Conservation (phyloP, 1,140 invertebrate genomes). For the Pantala flavescens region DNA sequence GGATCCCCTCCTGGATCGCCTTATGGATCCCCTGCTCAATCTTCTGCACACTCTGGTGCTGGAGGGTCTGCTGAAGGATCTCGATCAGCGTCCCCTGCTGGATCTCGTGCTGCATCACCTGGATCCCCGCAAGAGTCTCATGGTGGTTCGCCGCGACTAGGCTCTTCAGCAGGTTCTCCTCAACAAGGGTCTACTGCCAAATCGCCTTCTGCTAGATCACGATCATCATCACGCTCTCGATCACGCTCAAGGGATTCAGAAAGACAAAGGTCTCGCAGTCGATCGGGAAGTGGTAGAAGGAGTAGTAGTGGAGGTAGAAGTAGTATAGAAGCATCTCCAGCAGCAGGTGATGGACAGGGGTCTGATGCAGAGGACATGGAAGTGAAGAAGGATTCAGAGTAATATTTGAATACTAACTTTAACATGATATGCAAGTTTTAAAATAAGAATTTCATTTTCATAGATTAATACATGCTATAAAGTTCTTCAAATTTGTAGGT, state of each 20-base stretch:
- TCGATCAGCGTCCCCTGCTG: neutral
- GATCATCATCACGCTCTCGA: neutral
- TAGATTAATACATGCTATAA: no score
- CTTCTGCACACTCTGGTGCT: neutral
- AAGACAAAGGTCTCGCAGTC: neutral
- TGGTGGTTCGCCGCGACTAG: no score
- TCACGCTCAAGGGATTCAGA: neutral
- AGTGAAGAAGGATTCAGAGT: no score
- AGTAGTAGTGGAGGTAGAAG: neutral
- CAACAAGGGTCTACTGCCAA: neutral
- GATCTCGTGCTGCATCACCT: no score
- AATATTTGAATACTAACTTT: no score
- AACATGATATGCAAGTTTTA: no score
- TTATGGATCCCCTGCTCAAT: neutral
- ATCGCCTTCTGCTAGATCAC: neutral
- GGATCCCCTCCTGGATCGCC: neutral
- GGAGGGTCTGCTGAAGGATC: neutral
- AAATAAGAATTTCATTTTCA: no score
- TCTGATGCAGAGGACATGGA: no score
- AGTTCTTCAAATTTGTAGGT: no score
- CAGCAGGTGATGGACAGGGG: neutral
- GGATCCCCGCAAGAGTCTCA: no score
- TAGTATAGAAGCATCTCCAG: neutral
- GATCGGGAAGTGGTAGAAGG: neutral
- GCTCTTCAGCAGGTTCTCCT: neutral